Base-by-base conservation (phyloP, 2,888 invertebrate genomes). In the Himalopsyche tibetana region DNA sequence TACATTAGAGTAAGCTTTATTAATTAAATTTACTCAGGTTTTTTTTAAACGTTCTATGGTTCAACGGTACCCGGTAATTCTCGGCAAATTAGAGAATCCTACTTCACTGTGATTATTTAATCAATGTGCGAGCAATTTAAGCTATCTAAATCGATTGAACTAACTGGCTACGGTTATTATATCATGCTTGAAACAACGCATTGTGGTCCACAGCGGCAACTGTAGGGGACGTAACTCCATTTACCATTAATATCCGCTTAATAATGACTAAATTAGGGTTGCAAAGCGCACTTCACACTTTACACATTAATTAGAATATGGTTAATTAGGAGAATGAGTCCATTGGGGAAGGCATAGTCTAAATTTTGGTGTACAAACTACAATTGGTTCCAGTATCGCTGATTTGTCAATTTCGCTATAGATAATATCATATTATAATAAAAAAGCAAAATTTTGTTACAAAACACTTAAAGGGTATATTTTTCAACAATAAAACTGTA, bases 291-390 rank as follows among this genome's bases (percentile, higher is more conserved):
- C 82, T 87, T 85, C 83, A 45, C 86, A 88, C 86, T 87, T 88
- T 81, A 82, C 36, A 88, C 88, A 88, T 86, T 87, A 88, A 88
- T 88, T 87, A 85, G 83, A 85, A 86, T 84, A 85, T 87, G 87
- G 86, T 86, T 88, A 84, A 88, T 88, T 83, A 85, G 85, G 45
- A 55, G 74, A 85, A 88, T 81, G 85, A 82, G 86, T 80, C 88
- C 87, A 28, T 79, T 55, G 85, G 85, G 87, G 84, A 19, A 51
- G 19, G 17, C 79, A 55, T 15, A 74, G 12, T 74, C 74, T 74
- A 38, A 36, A 74, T 38, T 28, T 74, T 36, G 74, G 12, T 38
- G 6, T 74, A 74, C 74, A 9, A 36, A 9, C 74, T 15, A 15
- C 28, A 74, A 74, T 74, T 38, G 15, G 36, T 74, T 38, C 28